phyloP scores from a whole-genome alignment of 2,888 invertebrate species.

The Spodoptera exigua region DNA sequence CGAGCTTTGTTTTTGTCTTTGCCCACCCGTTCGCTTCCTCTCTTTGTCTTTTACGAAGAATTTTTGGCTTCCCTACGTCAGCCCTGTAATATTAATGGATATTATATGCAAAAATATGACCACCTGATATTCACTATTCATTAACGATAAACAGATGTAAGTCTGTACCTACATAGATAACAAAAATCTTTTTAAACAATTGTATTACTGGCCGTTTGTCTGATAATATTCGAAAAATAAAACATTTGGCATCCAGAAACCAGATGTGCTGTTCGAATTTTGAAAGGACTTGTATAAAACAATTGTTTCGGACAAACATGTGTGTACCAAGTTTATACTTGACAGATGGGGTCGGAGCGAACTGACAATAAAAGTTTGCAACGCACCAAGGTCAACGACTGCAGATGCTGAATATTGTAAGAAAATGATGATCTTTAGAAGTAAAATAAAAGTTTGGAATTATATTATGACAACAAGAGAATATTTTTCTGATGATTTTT shows the following conservation, averaged over 20 bases:
- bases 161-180: not conserved
- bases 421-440: constrained; percentile 30
- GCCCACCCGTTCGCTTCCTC: constrained; percentile 85
- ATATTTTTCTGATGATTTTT: not conserved
- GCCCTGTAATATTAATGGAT: constrained; percentile 74
- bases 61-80: constrained; percentile 78
- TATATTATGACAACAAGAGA: too few relatives aligned
- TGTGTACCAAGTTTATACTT: constrained; percentile 32
- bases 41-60: constrained; percentile 83
- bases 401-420: constrained; percentile 55
- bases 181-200: constrained; percentile 18
- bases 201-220: constrained; percentile 19
- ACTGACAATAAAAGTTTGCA: constrained; percentile 54
- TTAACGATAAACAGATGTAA: constrained; percentile 10
- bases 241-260: constrained; percentile 54
- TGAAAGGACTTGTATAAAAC: constrained; percentile 50
- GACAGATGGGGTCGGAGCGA: constrained; percentile 56
- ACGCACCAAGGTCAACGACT: constrained; percentile 51
- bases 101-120: constrained; percentile 65
- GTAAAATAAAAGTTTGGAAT: constrained; percentile 5
- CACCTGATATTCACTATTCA: constrained; percentile 27
- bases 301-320: constrained; percentile 45
- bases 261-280: constrained; percentile 55
- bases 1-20: constrained; percentile 77
- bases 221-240: constrained; percentile 31